phyloP scores from a whole-genome alignment of 2,888 invertebrate genomes.

The Cotesia congregata region DNA sequence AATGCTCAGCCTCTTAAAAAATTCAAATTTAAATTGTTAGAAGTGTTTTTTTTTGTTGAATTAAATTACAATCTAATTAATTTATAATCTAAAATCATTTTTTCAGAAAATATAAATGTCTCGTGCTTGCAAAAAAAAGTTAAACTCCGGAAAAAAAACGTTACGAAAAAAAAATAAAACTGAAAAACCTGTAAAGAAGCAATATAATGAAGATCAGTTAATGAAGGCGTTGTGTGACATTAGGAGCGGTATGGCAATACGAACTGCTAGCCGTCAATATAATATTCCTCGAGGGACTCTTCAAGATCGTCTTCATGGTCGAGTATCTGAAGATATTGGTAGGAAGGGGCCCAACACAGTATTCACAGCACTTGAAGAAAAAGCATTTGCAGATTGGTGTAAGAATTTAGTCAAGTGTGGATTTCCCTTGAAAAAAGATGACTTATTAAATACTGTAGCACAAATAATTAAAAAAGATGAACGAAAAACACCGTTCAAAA shows the following conservation, averaged over 20 bases:
- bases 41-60: not conserved
- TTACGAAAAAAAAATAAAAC: constrained; percentile 4
- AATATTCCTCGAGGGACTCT: constrained; percentile 6
- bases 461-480: constrained; percentile 33
- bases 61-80: no score
- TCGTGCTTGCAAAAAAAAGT: not conserved
- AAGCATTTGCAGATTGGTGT: constrained; percentile 19
- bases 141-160: constrained; percentile 20
- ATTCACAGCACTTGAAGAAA: constrained; percentile 7
- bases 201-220: constrained; percentile 2
- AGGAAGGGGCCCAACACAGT: constrained; percentile 10
- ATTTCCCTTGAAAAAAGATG: constrained; percentile 26
- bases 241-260: constrained; percentile 5
- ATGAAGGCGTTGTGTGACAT: not conserved
- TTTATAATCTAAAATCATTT: not conserved
- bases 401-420: constrained; percentile 20
- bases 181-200: not conserved
- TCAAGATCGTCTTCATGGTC: constrained; percentile 13
- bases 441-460: constrained; percentile 30
- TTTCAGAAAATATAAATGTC: constrained; percentile 3
- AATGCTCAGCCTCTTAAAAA: constrained; percentile 1
- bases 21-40: not conserved
- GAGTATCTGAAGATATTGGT: not conserved
- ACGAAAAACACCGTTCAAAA: constrained; percentile 28
- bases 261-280: constrained; percentile 2